A percentile compares a stretch with the other conserved stretches of the same genome.
phyloP scores from a whole-genome alignment of 2,113 vertebrate species.

The Struthidea cinerea region DNA sequence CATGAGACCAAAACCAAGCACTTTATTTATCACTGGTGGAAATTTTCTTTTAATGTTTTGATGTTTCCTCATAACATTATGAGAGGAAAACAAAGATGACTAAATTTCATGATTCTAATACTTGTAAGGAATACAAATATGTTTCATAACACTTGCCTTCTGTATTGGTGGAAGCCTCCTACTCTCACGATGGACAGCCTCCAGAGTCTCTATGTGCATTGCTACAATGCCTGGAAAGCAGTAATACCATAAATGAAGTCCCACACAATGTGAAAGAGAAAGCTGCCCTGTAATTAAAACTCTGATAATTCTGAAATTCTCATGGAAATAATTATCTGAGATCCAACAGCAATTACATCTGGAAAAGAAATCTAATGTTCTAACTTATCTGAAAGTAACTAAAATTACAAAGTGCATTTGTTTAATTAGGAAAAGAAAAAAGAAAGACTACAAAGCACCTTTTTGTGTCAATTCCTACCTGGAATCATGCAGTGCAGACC shows the following conservation, averaged over 20 bases:
- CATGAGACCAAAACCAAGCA: constrained; percentile 41
- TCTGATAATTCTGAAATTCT: neutral
- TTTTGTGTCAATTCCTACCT: constrained; percentile 72
- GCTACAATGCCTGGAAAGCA: constrained; percentile 89
- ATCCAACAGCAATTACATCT: neutral
- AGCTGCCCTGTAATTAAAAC: neutral
- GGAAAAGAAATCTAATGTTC: neutral
- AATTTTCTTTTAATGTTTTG: constrained; percentile 22
- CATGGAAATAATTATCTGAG: neutral
- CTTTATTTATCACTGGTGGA: constrained; percentile 37
- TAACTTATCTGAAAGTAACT: neutral
- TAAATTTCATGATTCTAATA: neutral
- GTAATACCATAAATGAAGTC: constrained; percentile 11
- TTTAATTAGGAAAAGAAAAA: neutral
- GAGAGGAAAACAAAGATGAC: neutral
- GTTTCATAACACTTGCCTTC: constrained; percentile 80
- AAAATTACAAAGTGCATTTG: neutral
- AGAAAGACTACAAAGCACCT: neutral
- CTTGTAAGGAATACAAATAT: constrained; percentile 8
- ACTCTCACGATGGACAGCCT: constrained; percentile 94
- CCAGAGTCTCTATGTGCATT: constrained; percentile 96
- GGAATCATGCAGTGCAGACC: constrained; percentile 98
- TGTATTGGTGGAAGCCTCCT: constrained; percentile 95
- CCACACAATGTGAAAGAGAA: neutral
- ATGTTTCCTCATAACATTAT: neutral